Base-by-base conservation (phyloP, 2,888 invertebrate genomes). In the Busseola fusca region DNA sequence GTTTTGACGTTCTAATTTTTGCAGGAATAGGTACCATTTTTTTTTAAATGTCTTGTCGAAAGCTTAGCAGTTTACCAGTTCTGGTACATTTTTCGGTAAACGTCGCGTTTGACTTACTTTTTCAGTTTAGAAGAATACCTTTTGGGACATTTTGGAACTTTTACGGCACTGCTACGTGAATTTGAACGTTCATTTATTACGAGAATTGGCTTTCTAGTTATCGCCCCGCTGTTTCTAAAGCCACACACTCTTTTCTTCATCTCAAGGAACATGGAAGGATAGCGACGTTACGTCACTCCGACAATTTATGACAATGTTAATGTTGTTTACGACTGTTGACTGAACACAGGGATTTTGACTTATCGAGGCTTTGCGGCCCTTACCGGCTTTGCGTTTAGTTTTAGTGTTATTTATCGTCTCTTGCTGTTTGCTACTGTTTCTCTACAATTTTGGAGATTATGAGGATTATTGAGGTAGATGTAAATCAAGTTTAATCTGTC, bases 281-380 rank as follows among this genome's bases (percentile, higher is more conserved):
- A 85, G 76, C 77, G 76, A 74, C 63, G 80, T 88, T 84, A 84
- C 86, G 85, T 88, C 88, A 89, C 75, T 69, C 67, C 56, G 50
- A 72, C 82, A 84, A 88, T 88, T 88, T 89, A 89, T 82, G 82
- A 76, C 74, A 83, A 86, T 87, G 86, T 85, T 85, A 86, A 84
- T 85, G 76, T 86, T 77, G 82, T 88, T 89, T 89, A 88, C 83
- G 86, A 81, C 64, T 78, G 84, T 81, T 74, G 78, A 81, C 71
- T 65, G 74, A 69, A 80, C 80, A 74, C 63, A 54, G 40, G 69
- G 73, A 78, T 85, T 82, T 82, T 80, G 82, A 84, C 67, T 82
- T 84, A 84, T 84, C 66, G 78, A 64, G 77, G 74, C 68, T 76
- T 70, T 70, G 74, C 60, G 45, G 64, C 50, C 50, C 66, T 72